Conservation (phyloP, 2,888 invertebrate species). For the Aleiodes testaceus region DNA sequence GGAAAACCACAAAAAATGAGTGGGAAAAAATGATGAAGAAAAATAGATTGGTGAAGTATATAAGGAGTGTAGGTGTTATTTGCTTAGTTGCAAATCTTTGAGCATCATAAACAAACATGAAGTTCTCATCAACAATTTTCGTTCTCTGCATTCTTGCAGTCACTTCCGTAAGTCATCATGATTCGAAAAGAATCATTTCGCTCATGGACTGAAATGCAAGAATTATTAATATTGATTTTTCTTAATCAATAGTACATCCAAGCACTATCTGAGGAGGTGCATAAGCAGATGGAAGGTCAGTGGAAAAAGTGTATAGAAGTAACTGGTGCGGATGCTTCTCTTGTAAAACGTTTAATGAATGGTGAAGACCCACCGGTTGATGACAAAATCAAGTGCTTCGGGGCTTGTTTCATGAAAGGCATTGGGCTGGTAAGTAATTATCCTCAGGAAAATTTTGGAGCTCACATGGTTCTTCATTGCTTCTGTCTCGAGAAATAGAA, state of each 20-base stretch:
- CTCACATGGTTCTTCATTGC: no score
- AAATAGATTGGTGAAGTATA: constrained; percentile 10
- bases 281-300: constrained; percentile 14
- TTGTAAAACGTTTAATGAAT: background rate
- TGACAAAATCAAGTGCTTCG: constrained; percentile 46
- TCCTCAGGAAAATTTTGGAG: no score
- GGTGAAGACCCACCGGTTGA: constrained; percentile 13
- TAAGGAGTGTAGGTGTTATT: background rate
- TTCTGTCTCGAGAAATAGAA: no score
- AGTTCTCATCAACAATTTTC: constrained; percentile 11
- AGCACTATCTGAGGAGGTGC: background rate
- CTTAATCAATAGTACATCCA: background rate
- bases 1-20: background rate
- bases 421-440: constrained; percentile 40
- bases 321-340: constrained; percentile 30
- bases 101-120: constrained; percentile 10
- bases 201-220: no score
- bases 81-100: background rate
- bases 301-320: constrained; percentile 36
- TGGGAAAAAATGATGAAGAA: background rate
- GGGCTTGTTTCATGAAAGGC: constrained; percentile 49
- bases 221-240: background rate
- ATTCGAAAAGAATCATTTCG: background rate
- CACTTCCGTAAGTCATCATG: constrained; percentile 32
- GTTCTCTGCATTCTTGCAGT: constrained; percentile 39